Conservation (phyloP, 2,113 vertebrate species). For the Origma solitaria region DNA sequence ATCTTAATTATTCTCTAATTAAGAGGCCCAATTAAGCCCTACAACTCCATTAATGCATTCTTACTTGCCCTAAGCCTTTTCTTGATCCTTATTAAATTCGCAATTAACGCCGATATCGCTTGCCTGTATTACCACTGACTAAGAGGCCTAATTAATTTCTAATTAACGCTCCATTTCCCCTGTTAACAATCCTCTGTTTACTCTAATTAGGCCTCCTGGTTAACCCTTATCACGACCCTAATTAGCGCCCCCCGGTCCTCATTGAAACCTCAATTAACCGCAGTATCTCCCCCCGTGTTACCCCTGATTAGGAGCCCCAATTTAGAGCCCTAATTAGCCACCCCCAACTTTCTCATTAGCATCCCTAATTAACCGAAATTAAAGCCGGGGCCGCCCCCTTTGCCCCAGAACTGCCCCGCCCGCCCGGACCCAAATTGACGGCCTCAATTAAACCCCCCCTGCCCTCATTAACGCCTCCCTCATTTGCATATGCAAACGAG, state of each 20-base stretch:
- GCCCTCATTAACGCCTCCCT: not conserved
- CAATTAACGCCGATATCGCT: too few relatives aligned
- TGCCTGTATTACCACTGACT: too few relatives aligned
- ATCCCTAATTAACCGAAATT: not conserved
- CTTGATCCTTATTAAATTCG: fast-evolving
- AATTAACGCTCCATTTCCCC: too few relatives aligned
- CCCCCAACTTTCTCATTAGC: not conserved
- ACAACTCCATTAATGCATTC: too few relatives aligned
- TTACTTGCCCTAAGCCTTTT: not conserved
- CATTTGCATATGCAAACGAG: not conserved
- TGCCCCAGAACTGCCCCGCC: not conserved
- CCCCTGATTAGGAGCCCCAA: not conserved
- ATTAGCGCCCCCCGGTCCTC: too few relatives aligned
- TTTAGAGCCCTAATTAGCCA: not conserved
- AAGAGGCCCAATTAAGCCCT: too few relatives aligned
- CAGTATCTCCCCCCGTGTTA: too few relatives aligned
- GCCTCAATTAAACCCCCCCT: not conserved
- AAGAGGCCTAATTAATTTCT: too few relatives aligned
- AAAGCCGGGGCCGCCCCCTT: not conserved
- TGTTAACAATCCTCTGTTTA: not conserved
- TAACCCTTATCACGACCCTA: too few relatives aligned
- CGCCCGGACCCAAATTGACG: not conserved
- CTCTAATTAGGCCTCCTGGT: not conserved
- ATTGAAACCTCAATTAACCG: too few relatives aligned
- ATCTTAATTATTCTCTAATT: too few relatives aligned